phyloP scores from a whole-genome alignment of 1,140 invertebrate species.

The Drosophila micromelanica region DNA sequence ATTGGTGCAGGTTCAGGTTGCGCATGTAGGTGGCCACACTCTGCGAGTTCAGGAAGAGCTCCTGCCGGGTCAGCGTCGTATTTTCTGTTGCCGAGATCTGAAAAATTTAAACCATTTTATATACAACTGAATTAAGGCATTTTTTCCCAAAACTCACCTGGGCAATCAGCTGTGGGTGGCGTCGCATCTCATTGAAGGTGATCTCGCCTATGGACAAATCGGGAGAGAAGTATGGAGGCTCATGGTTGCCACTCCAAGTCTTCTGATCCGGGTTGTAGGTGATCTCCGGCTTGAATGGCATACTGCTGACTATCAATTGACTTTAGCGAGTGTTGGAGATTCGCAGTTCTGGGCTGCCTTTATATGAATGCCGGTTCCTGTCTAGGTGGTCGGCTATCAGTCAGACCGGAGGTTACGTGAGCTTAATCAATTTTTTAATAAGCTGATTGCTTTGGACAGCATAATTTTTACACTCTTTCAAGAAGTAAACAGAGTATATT shows the following conservation, averaged over 20 bases:
- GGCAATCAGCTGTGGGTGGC: slow-evolving; percentile 41
- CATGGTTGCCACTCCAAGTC: slow-evolving; percentile 32
- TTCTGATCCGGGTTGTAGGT: slow-evolving; percentile 29
- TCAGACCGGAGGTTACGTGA: slow-evolving; percentile 5
- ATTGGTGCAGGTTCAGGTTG: no score
- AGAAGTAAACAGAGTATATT: no score
- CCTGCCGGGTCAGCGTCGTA: slow-evolving; percentile 34
- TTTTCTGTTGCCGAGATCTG: slow-evolving; percentile 47
- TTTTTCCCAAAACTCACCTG: slow-evolving; percentile 16
- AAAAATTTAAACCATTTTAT: no score
- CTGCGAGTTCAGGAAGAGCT: slow-evolving; percentile 37
- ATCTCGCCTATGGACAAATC: slow-evolving; percentile 46
- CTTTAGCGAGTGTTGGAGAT: slow-evolving; percentile 13
- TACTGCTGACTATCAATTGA: slow-evolving; percentile 7
- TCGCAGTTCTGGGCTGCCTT: neutral
- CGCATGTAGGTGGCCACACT: slow-evolving; percentile 37
- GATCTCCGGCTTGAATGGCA: slow-evolving; percentile 29
- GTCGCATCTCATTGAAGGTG: slow-evolving; percentile 44
- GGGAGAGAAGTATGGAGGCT: slow-evolving; percentile 13
- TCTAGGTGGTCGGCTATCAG: no score
- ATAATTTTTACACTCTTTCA: neutral
- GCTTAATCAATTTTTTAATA: slow-evolving; percentile 32
- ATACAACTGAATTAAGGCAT: neutral
- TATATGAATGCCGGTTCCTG: slow-evolving; percentile 15
- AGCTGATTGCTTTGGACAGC: neutral